Base-by-base conservation (phyloP, 2,797 vertebrate genomes). In the Astyanax mexicanus region DNA sequence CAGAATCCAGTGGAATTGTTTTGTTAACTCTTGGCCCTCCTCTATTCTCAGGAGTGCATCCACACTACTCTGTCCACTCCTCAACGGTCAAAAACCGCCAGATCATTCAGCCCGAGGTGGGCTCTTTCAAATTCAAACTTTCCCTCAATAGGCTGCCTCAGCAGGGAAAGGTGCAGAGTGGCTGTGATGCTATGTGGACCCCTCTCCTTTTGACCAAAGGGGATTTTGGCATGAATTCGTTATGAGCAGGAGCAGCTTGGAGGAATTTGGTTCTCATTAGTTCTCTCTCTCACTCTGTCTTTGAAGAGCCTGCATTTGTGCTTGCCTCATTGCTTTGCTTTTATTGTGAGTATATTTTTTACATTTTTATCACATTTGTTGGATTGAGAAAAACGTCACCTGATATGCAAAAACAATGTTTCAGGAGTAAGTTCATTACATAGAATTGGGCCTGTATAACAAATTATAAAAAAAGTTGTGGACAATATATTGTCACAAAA, bases 1-100 rank as follows among this genome's bases (percentile, higher is more conserved):
- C 84, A 88, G 85, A 79, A 89, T 81, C 80, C 78, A 84, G 84
- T 85, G 91, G 88, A 93, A 92, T 93, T 90, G 90, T 92, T 86
- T 86, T 82, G 86, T 90, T 84, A 84, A 86, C 84, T 84, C 84
- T 87, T 83, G 88, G 84, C 80, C 70, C 76, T 86, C 80, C 49
- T 80, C 80, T 80, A 80, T 73, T 86, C 81, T 86, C 86, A 71
- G 58, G 88, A 92, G 93, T 94, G 88, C 94, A 93, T 93, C 86
- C 66, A 75, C 78, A 82, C 84, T 85, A 86, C 52, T n/a, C 80
- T 75, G 80, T 80, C 77, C 85, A 84, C 86, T 80, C 77, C 85
- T 84, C 86, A 91, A 91, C 88, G 79, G 88, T 86, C 89, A 80
- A 89, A 90, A 93, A 92, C 88, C 72, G 88, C 83, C 88, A 84